Percentiles rank a stretch among this genome's conserved stretches.
Conservation (phyloP, 2,113 vertebrate genomes). For the Callopanchax toddi region DNA sequence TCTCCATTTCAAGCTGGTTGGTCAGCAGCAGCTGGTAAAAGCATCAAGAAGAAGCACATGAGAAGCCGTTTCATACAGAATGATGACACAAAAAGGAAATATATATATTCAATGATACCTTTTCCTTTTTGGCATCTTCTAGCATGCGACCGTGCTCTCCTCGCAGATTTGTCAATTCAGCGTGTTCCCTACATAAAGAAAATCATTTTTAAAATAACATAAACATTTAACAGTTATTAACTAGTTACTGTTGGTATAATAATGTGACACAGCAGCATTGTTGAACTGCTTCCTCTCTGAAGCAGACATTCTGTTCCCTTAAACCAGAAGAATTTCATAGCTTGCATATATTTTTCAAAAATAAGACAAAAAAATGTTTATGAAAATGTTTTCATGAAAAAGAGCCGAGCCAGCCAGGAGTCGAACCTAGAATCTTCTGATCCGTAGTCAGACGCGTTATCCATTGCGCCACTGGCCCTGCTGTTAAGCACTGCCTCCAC, state of each 20-base stretch:
- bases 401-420: slow-evolving; percentile 69
- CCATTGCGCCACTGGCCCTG: slow-evolving; percentile 70
- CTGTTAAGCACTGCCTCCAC: neutral
- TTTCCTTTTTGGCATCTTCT: slow-evolving; percentile 94
- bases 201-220: neutral
- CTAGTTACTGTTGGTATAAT: neutral
- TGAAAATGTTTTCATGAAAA: neutral
- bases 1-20: slow-evolving; percentile 98
- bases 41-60: neutral
- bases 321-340: no score
- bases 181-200: slow-evolving; percentile 81
- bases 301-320: neutral
- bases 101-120: slow-evolving; percentile 81
- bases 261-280: neutral
- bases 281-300: neutral
- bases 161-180: slow-evolving; percentile 91
- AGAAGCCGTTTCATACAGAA: neutral
- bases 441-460: slow-evolving; percentile 87
- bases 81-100: neutral
- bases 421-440: slow-evolving; percentile 91
- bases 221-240: no score
- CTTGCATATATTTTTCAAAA: no score
- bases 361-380: neutral
- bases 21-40: slow-evolving; percentile 82
- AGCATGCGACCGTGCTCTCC: slow-evolving; percentile 86